Evolutionary conservation across 2,888 invertebrate genomes (phyloP).

Genomic region (Mythimna impura): DNA sequence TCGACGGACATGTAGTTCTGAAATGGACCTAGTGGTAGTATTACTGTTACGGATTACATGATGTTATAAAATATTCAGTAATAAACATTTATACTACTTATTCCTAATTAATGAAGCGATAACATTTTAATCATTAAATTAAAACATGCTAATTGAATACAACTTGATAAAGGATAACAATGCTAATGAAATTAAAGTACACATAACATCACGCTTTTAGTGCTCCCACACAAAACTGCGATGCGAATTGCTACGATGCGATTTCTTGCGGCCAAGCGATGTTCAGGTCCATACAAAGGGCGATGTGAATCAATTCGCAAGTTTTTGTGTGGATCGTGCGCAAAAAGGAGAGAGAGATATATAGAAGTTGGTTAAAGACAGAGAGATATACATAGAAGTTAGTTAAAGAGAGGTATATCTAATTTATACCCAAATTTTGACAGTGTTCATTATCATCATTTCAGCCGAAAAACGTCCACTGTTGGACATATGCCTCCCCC

Average conservation of each 20-base stretch:
- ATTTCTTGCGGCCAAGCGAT: too few relatives aligned
- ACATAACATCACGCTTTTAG: not conserved
- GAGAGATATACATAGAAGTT: not conserved
- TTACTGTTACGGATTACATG: not conserved
- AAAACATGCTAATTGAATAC: slow-evolving; percentile 18
- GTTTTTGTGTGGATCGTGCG: too few relatives aligned
- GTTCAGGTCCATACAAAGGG: too few relatives aligned
- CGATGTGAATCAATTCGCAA: too few relatives aligned
- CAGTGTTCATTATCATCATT: not conserved
- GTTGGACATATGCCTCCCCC: too few relatives aligned
- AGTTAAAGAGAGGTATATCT: not conserved
- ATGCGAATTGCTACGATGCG: too few relatives aligned
- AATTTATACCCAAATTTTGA: not conserved
- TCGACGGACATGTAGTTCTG: not conserved
- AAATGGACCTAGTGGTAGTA: not conserved
- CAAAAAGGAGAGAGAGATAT: too few relatives aligned
- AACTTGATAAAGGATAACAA: slow-evolving; percentile 17
- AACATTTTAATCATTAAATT: slow-evolving; percentile 7
- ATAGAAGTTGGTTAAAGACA: not conserved
- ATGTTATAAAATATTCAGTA: not conserved
- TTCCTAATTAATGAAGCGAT: slow-evolving; percentile 20
- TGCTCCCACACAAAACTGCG: too few relatives aligned
- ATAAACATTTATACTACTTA: not conserved
- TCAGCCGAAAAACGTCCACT: too few relatives aligned
- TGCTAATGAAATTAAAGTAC: slow-evolving; percentile 8